These are phyloP conservation scores for Henricia sp. DNA, from an alignment of 53 echinoderm and acorn worm species.

Conservation along the genomic window DNA sequence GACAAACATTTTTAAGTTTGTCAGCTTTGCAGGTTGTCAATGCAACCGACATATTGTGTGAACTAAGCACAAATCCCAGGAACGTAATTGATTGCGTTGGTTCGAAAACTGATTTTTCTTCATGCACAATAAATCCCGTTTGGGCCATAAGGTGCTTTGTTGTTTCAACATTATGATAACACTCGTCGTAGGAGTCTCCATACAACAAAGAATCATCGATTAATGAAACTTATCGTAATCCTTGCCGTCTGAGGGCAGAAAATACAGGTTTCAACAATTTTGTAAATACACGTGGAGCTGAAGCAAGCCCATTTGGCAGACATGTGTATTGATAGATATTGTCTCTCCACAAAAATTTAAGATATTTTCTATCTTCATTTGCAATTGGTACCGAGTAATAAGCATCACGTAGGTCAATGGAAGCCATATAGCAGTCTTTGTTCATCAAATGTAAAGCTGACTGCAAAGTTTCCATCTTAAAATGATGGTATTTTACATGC, in stretches of 20 bases:
- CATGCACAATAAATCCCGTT: conserved; percentile 41
- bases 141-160: conserved; percentile 1
- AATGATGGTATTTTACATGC: conserved; percentile 31
- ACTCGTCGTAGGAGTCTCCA: neutral
- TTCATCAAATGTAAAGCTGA: neutral
- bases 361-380: neutral
- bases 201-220: conserved; percentile 52
- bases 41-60: neutral
- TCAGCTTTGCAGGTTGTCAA: neutral
- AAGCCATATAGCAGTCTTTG: neutral
- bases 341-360: conserved; percentile 9
- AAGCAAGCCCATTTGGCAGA: neutral
- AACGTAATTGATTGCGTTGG: conserved; percentile 27
- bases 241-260: conserved; percentile 10
- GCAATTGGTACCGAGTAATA: conserved; percentile 30
- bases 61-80: conserved; percentile 42
- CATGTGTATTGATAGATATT: neutral
- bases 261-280: conserved; percentile 48
- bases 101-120: conserved; percentile 39
- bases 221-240: conserved; percentile 9
- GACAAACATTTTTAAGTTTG: neutral
- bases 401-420: neutral
- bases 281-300: conserved; percentile 1
- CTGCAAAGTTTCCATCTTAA: conserved; percentile 37
- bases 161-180: neutral